phyloP scores from a whole-genome alignment of 2,797 vertebrate genomes.

The Acanthiza pusilla region DNA sequence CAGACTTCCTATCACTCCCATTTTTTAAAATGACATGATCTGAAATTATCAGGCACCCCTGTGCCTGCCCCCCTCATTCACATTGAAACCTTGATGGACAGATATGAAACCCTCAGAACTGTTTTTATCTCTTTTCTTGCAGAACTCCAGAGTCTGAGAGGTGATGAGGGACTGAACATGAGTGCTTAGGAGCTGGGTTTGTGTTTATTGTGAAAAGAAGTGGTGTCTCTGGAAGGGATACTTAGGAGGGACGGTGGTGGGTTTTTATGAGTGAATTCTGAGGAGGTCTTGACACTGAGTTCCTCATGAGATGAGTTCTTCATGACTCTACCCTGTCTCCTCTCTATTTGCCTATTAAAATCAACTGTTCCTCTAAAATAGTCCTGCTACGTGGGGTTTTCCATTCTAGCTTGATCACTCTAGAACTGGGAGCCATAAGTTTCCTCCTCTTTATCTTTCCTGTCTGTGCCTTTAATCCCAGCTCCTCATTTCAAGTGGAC shows the following conservation, averaged over 20 bases:
- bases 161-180: not conserved
- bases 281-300: fast-evolving
- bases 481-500: not conserved
- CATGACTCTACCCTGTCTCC: not conserved
- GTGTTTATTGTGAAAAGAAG: not conserved
- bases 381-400: slow-evolving; percentile 67
- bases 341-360: slow-evolving; percentile 65
- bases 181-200: not conserved
- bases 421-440: slow-evolving; percentile 70
- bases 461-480: slow-evolving; percentile 42
- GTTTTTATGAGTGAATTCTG: not conserved
- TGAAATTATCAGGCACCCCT: not conserved
- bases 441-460: slow-evolving; percentile 75
- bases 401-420: slow-evolving; percentile 71
- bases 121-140: not conserved
- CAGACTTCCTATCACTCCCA: not conserved
- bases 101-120: not conserved
- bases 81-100: not conserved
- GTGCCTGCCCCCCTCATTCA: not conserved
- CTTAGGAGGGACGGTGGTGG: not conserved
- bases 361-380: slow-evolving; percentile 77
- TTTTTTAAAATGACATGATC: not conserved
- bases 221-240: not conserved
- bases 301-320: not conserved
- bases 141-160: slow-evolving; percentile 71